Evolutionary conservation across 2,888 invertebrate genomes (phyloP), one percentile per base, ranked within the genome.

Genomic region (Drosophila tanythrix): DNA sequence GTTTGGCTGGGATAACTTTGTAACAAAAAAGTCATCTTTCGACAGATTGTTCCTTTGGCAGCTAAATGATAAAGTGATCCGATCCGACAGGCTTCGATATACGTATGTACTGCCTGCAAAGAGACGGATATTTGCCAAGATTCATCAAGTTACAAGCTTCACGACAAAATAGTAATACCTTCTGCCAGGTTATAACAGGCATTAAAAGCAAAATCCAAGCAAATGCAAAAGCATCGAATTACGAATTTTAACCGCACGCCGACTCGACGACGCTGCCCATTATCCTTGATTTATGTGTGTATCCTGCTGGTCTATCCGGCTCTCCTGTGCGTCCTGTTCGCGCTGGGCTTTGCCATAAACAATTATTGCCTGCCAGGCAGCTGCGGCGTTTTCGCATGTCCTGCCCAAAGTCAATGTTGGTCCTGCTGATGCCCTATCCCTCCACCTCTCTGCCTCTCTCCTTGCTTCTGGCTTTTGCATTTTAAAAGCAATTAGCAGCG

Each of bases 401-500:
- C 79, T 76, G 81, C 71, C 83, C 81, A 85, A 88, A 86, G 85
- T 85, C 85, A 86, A 86, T 86, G 85, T 79, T 85, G 88, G 83
- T 77, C 83, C 87, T 76, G 70, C 77, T 60, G 64, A 51, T 59
- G 65, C 56, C 31, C 40, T 13, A n/a, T 38, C 55, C n/a, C 60
- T 40, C 60, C 1, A 15, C n/a, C 5, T 21, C 38, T 43, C 31
- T 29, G 52, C 46, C 29, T 48, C 36, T 51, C 69, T 58, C 60
- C 38, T 56, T 57, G 31, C 21, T 27, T 56, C 68, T 75, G 82
- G 81, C 81, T 77, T 85, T 85, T 86, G 84, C 87, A 89, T 89
- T 88, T 89, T 88, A 87, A 88, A 88, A 88, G 89, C 87, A 88
- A 88, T 88, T 88, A 88, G 89, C 87, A 88, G 89, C 76, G 74